phyloP scores from a whole-genome alignment of 2,888 invertebrate genomes.

The Trachelus tabidus region DNA sequence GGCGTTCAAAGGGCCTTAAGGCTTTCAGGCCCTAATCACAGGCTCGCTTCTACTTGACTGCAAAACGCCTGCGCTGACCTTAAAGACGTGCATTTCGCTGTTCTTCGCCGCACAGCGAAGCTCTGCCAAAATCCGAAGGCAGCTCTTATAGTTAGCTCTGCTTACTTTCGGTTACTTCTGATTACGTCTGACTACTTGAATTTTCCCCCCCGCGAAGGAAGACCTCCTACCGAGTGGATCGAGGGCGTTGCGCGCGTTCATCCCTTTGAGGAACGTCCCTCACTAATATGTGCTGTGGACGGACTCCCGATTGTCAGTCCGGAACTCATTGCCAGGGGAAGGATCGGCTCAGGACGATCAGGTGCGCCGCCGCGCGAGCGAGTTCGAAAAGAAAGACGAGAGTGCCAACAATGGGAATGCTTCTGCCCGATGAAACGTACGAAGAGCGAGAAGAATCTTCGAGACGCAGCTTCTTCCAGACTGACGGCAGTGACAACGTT shows the following conservation, averaged over 20 bases:
- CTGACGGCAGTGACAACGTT: neutral
- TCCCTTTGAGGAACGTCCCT: neutral
- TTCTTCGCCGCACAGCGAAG: neutral
- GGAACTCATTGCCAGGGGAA: no score
- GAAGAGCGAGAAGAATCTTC: constrained; percentile 68
- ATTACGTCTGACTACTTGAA: neutral
- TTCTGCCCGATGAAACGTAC: constrained; percentile 85
- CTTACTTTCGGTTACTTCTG: no score
- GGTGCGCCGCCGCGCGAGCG: no score
- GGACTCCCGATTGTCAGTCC: constrained; percentile 22
- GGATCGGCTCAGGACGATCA: no score
- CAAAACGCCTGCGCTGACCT: constrained; percentile 38
- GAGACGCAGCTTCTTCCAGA: constrained; percentile 43
- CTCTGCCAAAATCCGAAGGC: constrained; percentile 39
- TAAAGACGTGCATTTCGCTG: constrained; percentile 30
- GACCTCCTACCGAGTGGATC: neutral
- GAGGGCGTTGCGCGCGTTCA: neutral
- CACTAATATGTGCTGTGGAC: constrained; percentile 54
- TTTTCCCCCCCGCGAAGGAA: neutral
- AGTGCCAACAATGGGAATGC: constrained; percentile 66
- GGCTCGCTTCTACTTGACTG: constrained; percentile 45
- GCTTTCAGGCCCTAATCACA: constrained; percentile 59
- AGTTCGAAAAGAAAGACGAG: no score
- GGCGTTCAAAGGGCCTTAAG: constrained; percentile 55
- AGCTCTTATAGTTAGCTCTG: no score